Evolutionary conservation across 2,113 vertebrate genomes (phyloP).

Genomic region (Etheostoma cragini): DNA sequence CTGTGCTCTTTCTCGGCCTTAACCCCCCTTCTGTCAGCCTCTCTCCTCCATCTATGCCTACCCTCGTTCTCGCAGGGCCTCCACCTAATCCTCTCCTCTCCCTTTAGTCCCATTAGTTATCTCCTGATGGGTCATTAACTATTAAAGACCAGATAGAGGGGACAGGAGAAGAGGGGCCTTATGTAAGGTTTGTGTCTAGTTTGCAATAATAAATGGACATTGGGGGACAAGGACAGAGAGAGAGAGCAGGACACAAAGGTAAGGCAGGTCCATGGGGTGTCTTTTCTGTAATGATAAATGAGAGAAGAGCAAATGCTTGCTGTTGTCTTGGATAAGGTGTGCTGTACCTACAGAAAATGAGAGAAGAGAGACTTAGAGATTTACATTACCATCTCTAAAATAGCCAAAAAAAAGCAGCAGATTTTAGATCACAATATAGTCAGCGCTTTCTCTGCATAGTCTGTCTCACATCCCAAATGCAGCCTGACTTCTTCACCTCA

Average conservation of each 20-base stretch:
- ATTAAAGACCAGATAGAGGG: conserved; percentile 53
- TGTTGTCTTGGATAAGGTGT: accelerated
- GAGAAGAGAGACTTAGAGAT: neutral
- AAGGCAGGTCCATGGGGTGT: conserved; percentile 19
- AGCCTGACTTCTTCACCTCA: conserved; percentile 1
- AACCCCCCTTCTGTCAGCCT: conserved; percentile 29
- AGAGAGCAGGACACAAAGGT: conserved; percentile 17
- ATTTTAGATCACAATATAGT: neutral
- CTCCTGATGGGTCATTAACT: conserved; percentile 69
- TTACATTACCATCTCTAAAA: conserved; percentile 4
- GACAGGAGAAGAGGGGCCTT: conserved; percentile 7
- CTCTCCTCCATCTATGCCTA: conserved; percentile 6
- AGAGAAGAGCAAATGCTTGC: conserved; percentile 5
- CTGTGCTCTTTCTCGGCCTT: neutral
- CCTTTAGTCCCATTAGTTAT: conserved; percentile 59
- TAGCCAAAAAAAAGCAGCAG: conserved; percentile 8
- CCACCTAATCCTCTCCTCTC: conserved; percentile 48
- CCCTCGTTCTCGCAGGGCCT: conserved; percentile 7
- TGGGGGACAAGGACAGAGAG: neutral
- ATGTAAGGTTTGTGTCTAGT: conserved; percentile 33
- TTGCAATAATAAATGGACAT: conserved; percentile 39
- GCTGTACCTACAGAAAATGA: neutral
- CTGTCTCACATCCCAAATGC: neutral
- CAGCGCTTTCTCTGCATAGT: neutral
- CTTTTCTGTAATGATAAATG: conserved; percentile 17